These are phyloP conservation scores for Saxicola maurus DNA, from an alignment of 2,797 vertebrate genomes.

Conservation along the genomic window DNA sequence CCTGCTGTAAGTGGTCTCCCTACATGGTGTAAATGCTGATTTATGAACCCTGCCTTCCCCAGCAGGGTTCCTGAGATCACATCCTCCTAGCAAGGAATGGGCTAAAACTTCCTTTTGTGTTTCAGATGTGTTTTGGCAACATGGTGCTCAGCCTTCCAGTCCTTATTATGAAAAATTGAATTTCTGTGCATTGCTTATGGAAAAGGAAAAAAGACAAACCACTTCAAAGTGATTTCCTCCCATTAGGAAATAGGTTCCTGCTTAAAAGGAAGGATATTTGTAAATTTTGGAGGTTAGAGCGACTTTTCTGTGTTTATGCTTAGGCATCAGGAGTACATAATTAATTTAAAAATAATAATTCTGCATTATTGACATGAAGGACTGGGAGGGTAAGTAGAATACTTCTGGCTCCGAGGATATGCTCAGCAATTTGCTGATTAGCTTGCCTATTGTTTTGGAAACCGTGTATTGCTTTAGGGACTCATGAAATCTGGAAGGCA, in stretches of 20 bases:
- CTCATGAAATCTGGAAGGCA: not conserved
- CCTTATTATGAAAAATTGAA: constrained; percentile 30
- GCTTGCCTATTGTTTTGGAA: constrained; percentile 5
- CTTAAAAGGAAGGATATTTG: not conserved
- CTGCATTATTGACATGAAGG: not conserved
- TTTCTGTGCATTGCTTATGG: not conserved
- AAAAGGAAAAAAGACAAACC: not conserved
- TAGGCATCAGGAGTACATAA: not conserved
- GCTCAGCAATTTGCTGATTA: not conserved
- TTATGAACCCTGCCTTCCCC: not conserved
- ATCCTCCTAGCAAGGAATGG: not conserved
- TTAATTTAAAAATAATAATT: constrained; percentile 1
- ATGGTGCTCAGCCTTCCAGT: not conserved
- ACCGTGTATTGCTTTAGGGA: not conserved
- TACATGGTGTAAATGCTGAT: not conserved
- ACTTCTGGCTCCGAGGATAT: not conserved
- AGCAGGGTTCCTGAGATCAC: not conserved
- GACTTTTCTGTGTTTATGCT: not conserved
- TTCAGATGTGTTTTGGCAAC: not conserved
- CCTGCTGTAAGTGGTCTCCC: not conserved
- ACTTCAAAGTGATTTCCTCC: not conserved
- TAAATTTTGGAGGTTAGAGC: not conserved
- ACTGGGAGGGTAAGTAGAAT: not conserved
- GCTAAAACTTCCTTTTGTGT: not conserved
- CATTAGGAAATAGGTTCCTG: not conserved